Conservation (phyloP, 2,888 invertebrate genomes). For the Amblyteles armatorius region DNA sequence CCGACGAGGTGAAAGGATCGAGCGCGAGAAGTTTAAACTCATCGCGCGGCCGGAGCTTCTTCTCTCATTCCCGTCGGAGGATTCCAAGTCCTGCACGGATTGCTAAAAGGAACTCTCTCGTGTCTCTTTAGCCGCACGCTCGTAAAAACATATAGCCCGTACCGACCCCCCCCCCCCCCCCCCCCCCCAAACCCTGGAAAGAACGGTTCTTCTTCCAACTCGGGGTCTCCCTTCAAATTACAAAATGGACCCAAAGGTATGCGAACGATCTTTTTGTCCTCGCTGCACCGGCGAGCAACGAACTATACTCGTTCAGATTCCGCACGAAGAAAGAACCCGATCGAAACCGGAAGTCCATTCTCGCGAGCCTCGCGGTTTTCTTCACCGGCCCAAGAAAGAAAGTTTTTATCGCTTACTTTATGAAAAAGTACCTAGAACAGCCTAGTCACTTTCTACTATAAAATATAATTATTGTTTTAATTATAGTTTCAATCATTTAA, state of each 20-base stretch:
- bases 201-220: not conserved
- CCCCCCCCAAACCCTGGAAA: not conserved
- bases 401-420: not conserved
- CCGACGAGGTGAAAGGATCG: conserved; percentile 52
- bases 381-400: not conserved
- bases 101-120: conserved; percentile 10
- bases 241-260: conserved; percentile 51
- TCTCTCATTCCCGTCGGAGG: conserved; percentile 18
- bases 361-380: not conserved
- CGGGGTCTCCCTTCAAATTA: conserved; percentile 20
- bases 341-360: conserved; percentile 17
- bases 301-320: not conserved
- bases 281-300: not conserved
- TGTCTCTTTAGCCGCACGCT: not conserved
- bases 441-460: too few relatives aligned
- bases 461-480: too few relatives aligned
- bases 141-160: not conserved
- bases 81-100: conserved; percentile 18
- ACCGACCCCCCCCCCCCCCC: not conserved
- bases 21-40: conserved; percentile 25
- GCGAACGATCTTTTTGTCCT: conserved; percentile 43
- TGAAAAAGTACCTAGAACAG: not conserved
- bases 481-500: too few relatives aligned
- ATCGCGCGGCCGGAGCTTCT: not conserved
- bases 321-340: not conserved